These are phyloP conservation scores for Pelagia noctiluca DNA, from an alignment of 30 jellyfish, hydroid and myxozoan genomes.

Conservation along the genomic window DNA sequence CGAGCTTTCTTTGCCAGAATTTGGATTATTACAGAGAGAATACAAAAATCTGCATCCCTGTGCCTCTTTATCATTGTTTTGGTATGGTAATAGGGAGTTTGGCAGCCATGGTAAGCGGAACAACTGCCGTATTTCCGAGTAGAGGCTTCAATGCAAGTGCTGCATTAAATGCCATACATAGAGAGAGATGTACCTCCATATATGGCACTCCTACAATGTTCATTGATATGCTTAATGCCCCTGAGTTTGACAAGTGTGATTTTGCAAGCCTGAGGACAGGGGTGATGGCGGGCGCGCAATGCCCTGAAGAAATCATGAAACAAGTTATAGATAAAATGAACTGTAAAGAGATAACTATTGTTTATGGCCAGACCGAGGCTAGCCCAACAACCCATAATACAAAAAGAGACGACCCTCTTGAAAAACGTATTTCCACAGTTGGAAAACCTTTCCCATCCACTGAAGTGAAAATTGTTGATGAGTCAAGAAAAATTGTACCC, in stretches of 20 bases:
- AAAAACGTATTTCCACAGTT: slow-evolving; percentile 75
- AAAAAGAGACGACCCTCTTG: slow-evolving; percentile 61
- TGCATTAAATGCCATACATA: slow-evolving; percentile 75
- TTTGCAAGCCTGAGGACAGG: slow-evolving; percentile 83
- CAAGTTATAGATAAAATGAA: slow-evolving; percentile 81
- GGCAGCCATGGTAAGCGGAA: slow-evolving; percentile 75
- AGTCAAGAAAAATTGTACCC: slow-evolving; percentile 77
- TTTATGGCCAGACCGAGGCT: slow-evolving; percentile 94
- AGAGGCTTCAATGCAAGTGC: slow-evolving; percentile 79
- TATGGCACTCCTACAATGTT: slow-evolving; percentile 99
- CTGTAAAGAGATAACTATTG: slow-evolving; percentile 90
- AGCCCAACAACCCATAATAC: slow-evolving; percentile 86
- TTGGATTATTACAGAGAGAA: slow-evolving; percentile 53
- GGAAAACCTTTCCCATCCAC: slow-evolving; percentile 86
- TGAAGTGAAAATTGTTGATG: slow-evolving; percentile 86
- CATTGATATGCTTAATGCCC: slow-evolving; percentile 89
- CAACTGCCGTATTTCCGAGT: slow-evolving; percentile 86
- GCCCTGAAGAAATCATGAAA: slow-evolving; percentile 96
- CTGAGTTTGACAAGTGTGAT: slow-evolving; percentile 56
- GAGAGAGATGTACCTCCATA: slow-evolving; percentile 89
- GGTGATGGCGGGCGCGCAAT: slow-evolving; percentile 97
- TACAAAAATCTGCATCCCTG: slow-evolving; percentile 90
- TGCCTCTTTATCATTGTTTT: slow-evolving; percentile 96
- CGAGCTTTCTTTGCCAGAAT: slow-evolving; percentile 56
- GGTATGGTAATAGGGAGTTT: slow-evolving; percentile 98